Evolutionary conservation across 1,140 invertebrate species (phyloP).

Genomic region (Heliconius melpomene): DNA sequence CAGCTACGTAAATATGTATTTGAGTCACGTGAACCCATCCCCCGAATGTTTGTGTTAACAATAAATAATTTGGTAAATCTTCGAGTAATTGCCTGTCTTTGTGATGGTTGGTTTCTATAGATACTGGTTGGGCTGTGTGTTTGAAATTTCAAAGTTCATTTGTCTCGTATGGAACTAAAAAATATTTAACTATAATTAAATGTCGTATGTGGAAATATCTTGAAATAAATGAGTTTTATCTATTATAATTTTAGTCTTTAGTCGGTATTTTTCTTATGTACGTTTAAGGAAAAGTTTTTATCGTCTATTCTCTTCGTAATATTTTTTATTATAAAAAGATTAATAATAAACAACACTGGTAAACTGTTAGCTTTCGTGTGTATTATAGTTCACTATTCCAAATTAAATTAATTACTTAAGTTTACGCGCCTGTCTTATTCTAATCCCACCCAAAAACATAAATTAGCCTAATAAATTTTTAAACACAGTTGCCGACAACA

Average conservation of each 20-base stretch:
- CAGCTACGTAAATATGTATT: slow-evolving; percentile 31
- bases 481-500: background rate
- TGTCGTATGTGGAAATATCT: background rate
- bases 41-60: slow-evolving; percentile 7
- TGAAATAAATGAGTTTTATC: background rate
- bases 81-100: slow-evolving; percentile 15
- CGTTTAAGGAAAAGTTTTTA: no score
- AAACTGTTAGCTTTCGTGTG: no score
- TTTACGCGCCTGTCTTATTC: background rate
- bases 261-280: no score
- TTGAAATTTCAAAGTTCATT: background rate
- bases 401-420: no score
- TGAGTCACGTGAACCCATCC: slow-evolving; percentile 28
- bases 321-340: no score
- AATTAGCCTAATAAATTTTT: slow-evolving; percentile 5
- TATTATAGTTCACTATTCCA: no score
- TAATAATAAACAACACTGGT: no score
- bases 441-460: slow-evolving; percentile 6
- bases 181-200: background rate
- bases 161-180: background rate
- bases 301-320: no score
- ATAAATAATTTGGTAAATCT: slow-evolving; percentile 32
- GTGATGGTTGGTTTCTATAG: background rate
- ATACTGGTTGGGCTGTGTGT: background rate
- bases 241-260: no score